Evolutionary conservation across 2,113 vertebrate species (phyloP).

Genomic region (Poeciliopsis retropinna): DNA sequence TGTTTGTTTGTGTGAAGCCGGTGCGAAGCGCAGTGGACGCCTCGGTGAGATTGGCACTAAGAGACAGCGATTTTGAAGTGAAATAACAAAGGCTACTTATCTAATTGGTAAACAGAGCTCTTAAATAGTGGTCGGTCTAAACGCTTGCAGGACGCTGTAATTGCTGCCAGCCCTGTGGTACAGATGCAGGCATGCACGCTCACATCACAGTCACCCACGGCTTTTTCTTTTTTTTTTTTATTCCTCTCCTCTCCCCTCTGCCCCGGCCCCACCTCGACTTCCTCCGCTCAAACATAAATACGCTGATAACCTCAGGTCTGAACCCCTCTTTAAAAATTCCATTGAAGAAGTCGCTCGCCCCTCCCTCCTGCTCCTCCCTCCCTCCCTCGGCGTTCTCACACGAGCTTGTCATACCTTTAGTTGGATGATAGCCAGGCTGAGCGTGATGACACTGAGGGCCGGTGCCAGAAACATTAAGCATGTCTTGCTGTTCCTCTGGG

Average conservation of each 20-base stretch:
- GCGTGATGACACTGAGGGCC: conserved; percentile 57
- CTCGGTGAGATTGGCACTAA: conserved; percentile 70
- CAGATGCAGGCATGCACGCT: conserved; percentile 47
- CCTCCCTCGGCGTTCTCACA: conserved; percentile 39
- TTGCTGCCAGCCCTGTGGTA: conserved; percentile 79
- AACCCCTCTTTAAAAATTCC: conserved; percentile 67
- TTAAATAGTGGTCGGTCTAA: conserved; percentile 83
- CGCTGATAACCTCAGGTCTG: conserved; percentile 68
- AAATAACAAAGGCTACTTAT: conserved; percentile 82
- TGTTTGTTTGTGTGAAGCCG: neutral
- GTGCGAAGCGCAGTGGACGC: conserved; percentile 7
- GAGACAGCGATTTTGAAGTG: conserved; percentile 78
- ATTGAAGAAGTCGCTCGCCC: conserved; percentile 50
- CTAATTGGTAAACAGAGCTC: conserved; percentile 85
- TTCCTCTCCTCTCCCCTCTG: too few species aligned
- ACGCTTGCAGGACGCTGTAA: conserved; percentile 82
- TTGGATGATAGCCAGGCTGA: conserved; percentile 58
- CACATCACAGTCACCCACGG: conserved; percentile 38
- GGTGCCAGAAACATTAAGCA: conserved; percentile 61
- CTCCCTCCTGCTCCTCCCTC: neutral
- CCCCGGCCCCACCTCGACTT: conserved; percentile 23
- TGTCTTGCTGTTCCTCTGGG: conserved; percentile 34
- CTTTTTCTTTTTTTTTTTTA: neutral
- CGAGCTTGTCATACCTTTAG: conserved; percentile 50
- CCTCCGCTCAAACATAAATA: conserved; percentile 65